phyloP scores from a whole-genome alignment of 2,888 invertebrate genomes.

The Smittia sp. region DNA sequence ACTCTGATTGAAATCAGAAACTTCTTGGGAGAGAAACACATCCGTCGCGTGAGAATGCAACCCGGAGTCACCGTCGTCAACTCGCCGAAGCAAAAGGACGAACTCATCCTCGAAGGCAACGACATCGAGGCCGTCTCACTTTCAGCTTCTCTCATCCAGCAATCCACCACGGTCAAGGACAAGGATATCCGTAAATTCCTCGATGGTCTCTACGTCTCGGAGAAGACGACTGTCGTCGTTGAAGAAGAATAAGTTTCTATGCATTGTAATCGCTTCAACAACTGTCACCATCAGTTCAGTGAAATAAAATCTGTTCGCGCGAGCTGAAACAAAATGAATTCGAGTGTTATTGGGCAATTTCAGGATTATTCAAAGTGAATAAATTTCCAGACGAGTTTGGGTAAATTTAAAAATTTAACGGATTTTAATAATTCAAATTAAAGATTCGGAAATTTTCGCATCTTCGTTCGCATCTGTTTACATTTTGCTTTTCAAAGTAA shows the following conservation, averaged over 20 bases:
- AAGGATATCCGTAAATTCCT: slow-evolving; percentile 99
- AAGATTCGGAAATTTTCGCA: too few species aligned
- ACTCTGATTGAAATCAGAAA: slow-evolving; percentile 93
- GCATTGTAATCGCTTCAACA: background rate
- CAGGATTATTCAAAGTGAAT: too few species aligned
- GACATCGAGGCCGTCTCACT: slow-evolving; percentile 95
- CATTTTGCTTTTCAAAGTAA: too few species aligned
- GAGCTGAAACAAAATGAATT: too few species aligned
- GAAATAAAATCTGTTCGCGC: slow-evolving; percentile 7
- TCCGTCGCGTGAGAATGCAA: slow-evolving; percentile 92
- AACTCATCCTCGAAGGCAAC: slow-evolving; percentile 94
- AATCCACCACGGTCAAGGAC: slow-evolving; percentile 97
- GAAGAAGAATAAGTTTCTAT: slow-evolving; percentile 59
- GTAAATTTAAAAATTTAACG: too few species aligned
- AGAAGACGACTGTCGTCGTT: slow-evolving; percentile 90
- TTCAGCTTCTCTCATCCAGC: slow-evolving; percentile 98
- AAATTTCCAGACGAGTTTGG: too few species aligned
- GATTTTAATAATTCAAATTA: too few species aligned
- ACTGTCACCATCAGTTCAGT: background rate
- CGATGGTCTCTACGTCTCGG: slow-evolving; percentile 98
- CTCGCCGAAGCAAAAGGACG: slow-evolving; percentile 94
- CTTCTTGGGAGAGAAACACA: slow-evolving; percentile 98
- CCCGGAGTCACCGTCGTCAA: slow-evolving; percentile 90
- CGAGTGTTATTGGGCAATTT: too few species aligned
- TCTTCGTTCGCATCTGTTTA: too few species aligned